A percentile compares a stretch with the other conserved stretches of the same genome.
phyloP scores from a whole-genome alignment of 53 echinoderm and acorn worm genomes.

The Stichopus horrens region DNA sequence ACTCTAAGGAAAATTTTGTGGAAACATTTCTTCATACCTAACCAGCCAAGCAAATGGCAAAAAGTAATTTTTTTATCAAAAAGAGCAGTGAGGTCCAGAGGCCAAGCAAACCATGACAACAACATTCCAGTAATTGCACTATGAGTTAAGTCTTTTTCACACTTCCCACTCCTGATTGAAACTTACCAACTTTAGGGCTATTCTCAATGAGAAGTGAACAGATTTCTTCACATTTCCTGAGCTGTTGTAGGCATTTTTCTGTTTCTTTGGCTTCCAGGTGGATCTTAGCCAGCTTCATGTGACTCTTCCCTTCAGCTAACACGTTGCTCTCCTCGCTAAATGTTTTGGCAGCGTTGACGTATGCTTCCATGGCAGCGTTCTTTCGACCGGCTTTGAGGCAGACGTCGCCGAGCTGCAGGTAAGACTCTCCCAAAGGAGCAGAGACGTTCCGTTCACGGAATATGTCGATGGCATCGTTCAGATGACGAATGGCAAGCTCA shows the following conservation, averaged over 20 bases:
- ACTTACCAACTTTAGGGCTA: neutral
- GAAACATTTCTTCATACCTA: no score
- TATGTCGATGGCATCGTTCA: conserved; percentile 52
- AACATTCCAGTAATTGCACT: no score
- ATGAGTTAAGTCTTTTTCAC: no score
- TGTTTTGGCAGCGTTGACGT: neutral
- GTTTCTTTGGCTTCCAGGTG: conserved; percentile 18
- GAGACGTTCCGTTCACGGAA: conserved; percentile 53
- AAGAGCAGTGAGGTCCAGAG: no score
- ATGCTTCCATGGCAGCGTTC: neutral
- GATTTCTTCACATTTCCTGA: conserved; percentile 34
- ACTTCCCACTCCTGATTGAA: neutral
- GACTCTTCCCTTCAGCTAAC: conserved; percentile 17
- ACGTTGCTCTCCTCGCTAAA: neutral
- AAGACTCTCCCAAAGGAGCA: conserved; percentile 58
- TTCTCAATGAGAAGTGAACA: conserved; percentile 7
- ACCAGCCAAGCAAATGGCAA: no score
- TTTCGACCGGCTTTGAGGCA: neutral
- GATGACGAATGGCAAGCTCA: conserved; percentile 52
- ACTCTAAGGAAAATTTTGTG: no score
- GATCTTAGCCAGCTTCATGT: conserved; percentile 34
- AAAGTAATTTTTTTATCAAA: no score
- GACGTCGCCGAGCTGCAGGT: conserved; percentile 64
- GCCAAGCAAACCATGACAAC: no score
- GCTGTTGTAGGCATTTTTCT: neutral